Conservation (phyloP, 2,797 vertebrate genomes). For the Nyctalus aviator region DNA sequence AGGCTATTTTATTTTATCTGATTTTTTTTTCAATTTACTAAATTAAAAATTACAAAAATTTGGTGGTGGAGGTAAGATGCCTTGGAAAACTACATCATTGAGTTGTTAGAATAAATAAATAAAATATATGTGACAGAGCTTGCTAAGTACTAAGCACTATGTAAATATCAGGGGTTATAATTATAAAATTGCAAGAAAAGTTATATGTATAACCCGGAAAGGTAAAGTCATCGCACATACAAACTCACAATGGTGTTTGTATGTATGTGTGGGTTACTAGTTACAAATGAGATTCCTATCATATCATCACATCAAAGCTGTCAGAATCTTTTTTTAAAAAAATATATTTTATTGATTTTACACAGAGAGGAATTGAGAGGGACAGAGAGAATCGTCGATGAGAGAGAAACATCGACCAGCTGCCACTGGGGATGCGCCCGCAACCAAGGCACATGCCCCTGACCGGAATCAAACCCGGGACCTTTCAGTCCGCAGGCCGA, state of each 20-base stretch:
- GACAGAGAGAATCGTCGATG: no score
- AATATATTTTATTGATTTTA: no score
- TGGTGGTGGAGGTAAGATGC: neutral
- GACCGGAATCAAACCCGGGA: no score
- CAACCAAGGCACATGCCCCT: no score
- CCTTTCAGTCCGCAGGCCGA: no score
- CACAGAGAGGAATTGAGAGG: no score
- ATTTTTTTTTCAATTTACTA: slow-evolving; percentile 49
- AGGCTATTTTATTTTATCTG: neutral
- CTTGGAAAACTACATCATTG: neutral
- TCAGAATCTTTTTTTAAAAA: neutral
- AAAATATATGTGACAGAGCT: neutral
- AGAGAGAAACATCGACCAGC: no score
- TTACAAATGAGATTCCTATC: neutral
- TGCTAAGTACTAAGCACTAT: neutral
- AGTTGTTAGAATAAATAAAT: neutral
- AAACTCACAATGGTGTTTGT: neutral
- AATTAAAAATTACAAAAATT: neutral
- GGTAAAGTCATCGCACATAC: slow-evolving; percentile 16
- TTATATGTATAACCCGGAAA: neutral
- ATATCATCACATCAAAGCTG: neutral
- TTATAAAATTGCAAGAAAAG: neutral
- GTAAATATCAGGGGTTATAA: neutral
- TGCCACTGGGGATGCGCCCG: no score
- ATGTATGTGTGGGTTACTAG: neutral